Percentiles rank a stretch among this genome's conserved stretches.
These are phyloP conservation scores for Heliothis virescens DNA, from an alignment of 1,140 invertebrate species.

Conservation along the genomic window DNA sequence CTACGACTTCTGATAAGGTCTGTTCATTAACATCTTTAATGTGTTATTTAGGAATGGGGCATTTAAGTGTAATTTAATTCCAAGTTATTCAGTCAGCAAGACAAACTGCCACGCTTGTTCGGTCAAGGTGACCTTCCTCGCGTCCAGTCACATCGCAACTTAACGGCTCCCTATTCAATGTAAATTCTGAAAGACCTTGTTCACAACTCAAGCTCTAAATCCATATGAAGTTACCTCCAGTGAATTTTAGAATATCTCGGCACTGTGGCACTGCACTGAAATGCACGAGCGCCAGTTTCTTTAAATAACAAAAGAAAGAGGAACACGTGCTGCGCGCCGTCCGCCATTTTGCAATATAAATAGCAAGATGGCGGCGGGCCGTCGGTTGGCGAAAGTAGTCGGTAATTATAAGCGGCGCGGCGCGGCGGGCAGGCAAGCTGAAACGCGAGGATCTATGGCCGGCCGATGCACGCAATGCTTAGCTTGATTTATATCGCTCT, in stretches of 20 bases:
- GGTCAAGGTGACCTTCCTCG: constrained; percentile 80
- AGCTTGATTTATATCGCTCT: constrained; percentile 84
- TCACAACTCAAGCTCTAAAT: constrained; percentile 59
- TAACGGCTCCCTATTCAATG: constrained; percentile 80
- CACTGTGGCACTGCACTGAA: too few species aligned
- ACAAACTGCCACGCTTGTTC: constrained; percentile 65
- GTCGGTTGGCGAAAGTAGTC: constrained; percentile 83
- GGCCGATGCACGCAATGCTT: constrained; percentile 80
- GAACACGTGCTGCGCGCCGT: constrained; percentile 73
- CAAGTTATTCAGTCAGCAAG: constrained; percentile 51
- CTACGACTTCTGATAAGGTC: constrained; percentile 24
- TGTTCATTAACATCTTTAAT: constrained; percentile 44
- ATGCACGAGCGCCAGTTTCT: constrained; percentile 55
- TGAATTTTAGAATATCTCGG: constrained; percentile 25
- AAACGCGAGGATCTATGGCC: constrained; percentile 82
- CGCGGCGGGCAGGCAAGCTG: constrained; percentile 72
- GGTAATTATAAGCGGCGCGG: constrained; percentile 81
- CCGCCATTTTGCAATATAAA: constrained; percentile 85
- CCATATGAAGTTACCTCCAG: constrained; percentile 48
- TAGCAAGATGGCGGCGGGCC: constrained; percentile 84
- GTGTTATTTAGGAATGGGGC: constrained; percentile 41
- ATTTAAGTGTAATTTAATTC: constrained; percentile 42
- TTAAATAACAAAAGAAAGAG: constrained; percentile 78
- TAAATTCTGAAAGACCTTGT: constrained; percentile 78
- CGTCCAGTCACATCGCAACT: constrained; percentile 72